Evolutionary conservation across 2,797 vertebrate genomes (phyloP).

Genomic region (Antennarius maculatus): DNA sequence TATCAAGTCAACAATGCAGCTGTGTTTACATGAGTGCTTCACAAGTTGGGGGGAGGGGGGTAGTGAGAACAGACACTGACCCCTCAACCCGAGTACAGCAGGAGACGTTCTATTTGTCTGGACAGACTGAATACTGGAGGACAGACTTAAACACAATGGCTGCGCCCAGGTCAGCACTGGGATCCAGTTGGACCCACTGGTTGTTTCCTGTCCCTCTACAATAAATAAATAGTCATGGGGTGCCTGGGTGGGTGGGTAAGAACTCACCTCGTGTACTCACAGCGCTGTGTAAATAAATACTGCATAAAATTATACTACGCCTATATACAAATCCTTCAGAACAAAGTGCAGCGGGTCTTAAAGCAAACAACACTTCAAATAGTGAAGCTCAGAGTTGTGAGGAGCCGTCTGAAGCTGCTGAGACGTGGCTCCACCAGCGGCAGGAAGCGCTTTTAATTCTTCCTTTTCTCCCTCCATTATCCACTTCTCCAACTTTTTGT

Average conservation of each 20-base stretch:
- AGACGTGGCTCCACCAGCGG: too few species aligned
- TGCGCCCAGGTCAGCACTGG: neutral
- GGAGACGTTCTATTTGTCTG: conserved; percentile 11
- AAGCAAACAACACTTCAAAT: conserved; percentile 2
- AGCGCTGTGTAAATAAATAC: neutral
- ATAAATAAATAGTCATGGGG: conserved; percentile 8
- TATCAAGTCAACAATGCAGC: conserved; percentile 80
- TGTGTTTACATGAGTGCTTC: conserved; percentile 80
- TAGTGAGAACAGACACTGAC: conserved; percentile 36
- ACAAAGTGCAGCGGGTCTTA: neutral
- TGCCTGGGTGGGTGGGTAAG: neutral
- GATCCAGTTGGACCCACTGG: conserved; percentile 22
- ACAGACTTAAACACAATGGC: conserved; percentile 23
- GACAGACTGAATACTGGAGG: conserved; percentile 14
- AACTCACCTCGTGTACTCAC: neutral
- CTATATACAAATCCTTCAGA: conserved; percentile 1
- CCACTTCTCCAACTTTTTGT: too few species aligned
- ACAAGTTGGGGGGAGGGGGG: conserved; percentile 41
- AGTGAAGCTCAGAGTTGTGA: neutral
- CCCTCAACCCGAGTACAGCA: conserved; percentile 12
- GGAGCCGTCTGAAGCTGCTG: too few species aligned
- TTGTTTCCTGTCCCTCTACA: conserved; percentile 15
- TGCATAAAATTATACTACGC: neutral
- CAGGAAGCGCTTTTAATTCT: too few species aligned
- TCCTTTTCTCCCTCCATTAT: too few species aligned